Evolutionary conservation across 35 echinoderm and acorn worm genomes (phyloP).

Genomic region (Ophioderma brevispina): DNA sequence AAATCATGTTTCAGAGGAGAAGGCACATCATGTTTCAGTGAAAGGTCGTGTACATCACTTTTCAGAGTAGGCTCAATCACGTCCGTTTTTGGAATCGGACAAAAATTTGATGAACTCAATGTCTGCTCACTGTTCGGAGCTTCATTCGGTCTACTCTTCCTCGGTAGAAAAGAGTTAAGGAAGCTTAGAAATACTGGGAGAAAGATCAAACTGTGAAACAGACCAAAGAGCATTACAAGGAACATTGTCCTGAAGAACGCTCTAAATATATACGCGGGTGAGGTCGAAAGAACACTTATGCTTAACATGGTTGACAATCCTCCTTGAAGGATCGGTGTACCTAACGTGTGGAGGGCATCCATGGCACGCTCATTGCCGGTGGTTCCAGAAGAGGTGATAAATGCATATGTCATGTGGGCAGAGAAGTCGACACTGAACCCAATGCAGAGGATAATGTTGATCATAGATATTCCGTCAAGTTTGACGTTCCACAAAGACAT

Average conservation of each 20-base stretch:
- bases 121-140: neutral
- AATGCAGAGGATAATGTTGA: slow-evolving; percentile 96
- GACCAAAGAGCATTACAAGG: slow-evolving; percentile 83
- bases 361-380: slow-evolving; percentile 47
- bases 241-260: slow-evolving; percentile 91
- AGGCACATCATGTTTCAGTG: neutral
- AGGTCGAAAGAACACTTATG: slow-evolving; percentile 40
- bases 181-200: slow-evolving; percentile 70
- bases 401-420: slow-evolving; percentile 92
- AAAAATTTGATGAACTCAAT: neutral
- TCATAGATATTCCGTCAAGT: slow-evolving; percentile 95
- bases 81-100: neutral
- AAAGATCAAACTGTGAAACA: slow-evolving; percentile 82
- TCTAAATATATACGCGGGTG: slow-evolving; percentile 83
- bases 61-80: neutral
- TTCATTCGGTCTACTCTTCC: neutral
- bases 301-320: slow-evolving; percentile 86
- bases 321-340: slow-evolving; percentile 88
- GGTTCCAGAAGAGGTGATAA: slow-evolving; percentile 19
- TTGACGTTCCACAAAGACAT: slow-evolving; percentile 88
- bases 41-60: too few species aligned
- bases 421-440: slow-evolving; percentile 98
- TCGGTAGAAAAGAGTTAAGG: neutral
- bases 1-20: neutral
- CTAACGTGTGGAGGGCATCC: slow-evolving; percentile 74